Conservation (phyloP, 2,888 invertebrate genomes). For the Machimus atricapillus region DNA sequence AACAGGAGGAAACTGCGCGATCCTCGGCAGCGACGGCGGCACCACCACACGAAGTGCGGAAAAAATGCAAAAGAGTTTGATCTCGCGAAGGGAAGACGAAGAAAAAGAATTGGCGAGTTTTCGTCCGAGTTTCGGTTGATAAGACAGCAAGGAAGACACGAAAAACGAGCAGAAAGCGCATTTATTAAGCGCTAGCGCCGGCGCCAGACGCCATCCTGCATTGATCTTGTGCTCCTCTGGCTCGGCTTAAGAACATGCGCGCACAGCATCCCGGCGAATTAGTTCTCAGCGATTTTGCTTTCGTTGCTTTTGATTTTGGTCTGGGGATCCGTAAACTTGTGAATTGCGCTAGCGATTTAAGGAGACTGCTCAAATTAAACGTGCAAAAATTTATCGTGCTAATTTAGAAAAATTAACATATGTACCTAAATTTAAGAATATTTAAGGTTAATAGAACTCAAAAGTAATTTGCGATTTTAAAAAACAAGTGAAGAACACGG, state of each 20-base stretch:
- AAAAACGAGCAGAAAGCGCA: constrained; percentile 26
- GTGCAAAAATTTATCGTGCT: not conserved
- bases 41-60: constrained; percentile 28
- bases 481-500: too few species aligned
- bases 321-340: not conserved
- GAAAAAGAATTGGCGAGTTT: constrained; percentile 13
- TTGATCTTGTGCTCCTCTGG: constrained; percentile 49
- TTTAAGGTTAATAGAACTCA: too few species aligned
- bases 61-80: constrained; percentile 37
- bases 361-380: not conserved
- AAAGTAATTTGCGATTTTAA: too few species aligned
- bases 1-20: not conserved
- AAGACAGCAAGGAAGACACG: not conserved
- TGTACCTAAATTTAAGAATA: too few species aligned
- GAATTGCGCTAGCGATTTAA: not conserved
- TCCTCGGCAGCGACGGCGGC: not conserved
- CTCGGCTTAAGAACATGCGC: constrained; percentile 40
- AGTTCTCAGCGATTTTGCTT: constrained; percentile 11
- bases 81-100: not conserved
- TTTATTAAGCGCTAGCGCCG: constrained; percentile 50
- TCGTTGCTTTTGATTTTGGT: not conserved
- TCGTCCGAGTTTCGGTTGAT: constrained; percentile 17
- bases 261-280: constrained; percentile 30
- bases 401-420: not conserved
- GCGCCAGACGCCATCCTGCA: constrained; percentile 51